phyloP scores from a whole-genome alignment of 1,140 invertebrate species.

The Rhizoglyphus robini region DNA sequence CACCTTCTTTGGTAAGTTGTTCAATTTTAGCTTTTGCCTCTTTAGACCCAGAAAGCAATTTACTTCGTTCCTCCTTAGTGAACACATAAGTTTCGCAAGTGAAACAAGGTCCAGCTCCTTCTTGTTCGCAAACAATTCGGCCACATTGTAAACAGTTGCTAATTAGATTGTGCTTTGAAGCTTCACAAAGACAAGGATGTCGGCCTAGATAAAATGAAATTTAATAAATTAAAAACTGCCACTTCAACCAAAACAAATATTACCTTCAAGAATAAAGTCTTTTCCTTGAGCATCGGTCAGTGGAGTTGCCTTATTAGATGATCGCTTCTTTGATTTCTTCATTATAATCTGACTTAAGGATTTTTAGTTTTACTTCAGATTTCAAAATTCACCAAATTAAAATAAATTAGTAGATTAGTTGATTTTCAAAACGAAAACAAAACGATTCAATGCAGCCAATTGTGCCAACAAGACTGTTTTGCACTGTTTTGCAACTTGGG shows the following conservation, averaged over 20 bases:
- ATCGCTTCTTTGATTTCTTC: not conserved
- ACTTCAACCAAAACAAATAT: not conserved
- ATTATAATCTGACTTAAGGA: too few relatives aligned
- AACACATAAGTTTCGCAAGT: constrained; percentile 68
- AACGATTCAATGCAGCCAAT: too few relatives aligned
- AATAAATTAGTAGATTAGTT: too few relatives aligned
- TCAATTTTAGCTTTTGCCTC: not conserved
- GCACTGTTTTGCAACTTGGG: not conserved
- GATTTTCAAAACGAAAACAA: too few relatives aligned
- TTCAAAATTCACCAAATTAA: too few relatives aligned
- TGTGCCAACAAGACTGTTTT: too few relatives aligned
- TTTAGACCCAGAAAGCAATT: constrained; percentile 12
- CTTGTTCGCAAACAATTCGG: constrained; percentile 83
- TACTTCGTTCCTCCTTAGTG: constrained; percentile 26
- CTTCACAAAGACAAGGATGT: constrained; percentile 79
- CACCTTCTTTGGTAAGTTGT: not conserved
- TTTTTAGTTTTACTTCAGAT: too few relatives aligned
- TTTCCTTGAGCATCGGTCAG: not conserved
- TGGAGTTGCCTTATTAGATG: not conserved
- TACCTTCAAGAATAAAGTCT: constrained; percentile 11
- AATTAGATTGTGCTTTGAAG: constrained; percentile 70
- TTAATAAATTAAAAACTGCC: constrained; percentile 2
- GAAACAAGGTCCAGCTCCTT: constrained; percentile 88
- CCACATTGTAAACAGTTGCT: constrained; percentile 91
- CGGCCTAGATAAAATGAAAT: constrained; percentile 51